Base-by-base conservation (phyloP, 2,888 invertebrate genomes). In the Homarus gammarus region DNA sequence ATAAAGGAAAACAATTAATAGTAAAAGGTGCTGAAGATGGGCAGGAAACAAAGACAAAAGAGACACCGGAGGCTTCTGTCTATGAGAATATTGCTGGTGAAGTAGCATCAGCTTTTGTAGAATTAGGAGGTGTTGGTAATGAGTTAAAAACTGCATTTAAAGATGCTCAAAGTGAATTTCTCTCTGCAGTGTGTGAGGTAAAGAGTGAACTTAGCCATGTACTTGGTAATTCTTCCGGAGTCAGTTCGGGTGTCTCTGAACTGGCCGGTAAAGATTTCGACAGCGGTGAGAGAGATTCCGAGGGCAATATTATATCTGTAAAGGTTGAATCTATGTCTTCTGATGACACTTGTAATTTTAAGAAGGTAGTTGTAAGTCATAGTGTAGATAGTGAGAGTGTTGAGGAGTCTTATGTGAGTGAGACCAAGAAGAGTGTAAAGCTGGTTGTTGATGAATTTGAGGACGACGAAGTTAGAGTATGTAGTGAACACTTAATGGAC, bases 81-180 rank as follows among this genome's bases (percentile, higher is more conserved):
- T 38, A 82, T n/a, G 27, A 51, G n/a, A 49, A 61, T 82, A 70
- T 79, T 77, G 70, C 83, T 40, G 51, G 78, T 78, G 84, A 83
- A 51, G 78, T 78, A 18, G 85, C 40, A 36, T 77, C 85, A 22
- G 78, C 33, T 8, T 86, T 78, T 44, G 49, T 49, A 8, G 86
- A 86, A 18, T n/a, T 89, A 44, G 79, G 51, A 51, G 40, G 77
- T 78, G 84, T 75, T 84, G 40, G 75, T 36, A 84, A 31, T 81
- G 88, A 89, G 36, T 49, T 88, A 18, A 84, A 84, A 56, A 70
- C 64, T 64, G 78, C 84, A 84, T 77, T 89, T 78, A 84, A 61
- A 78, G 84, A 84, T 84, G 84, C 70, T 70, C 84, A 89, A 64
- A 70, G 70, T 84, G 88, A 89, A 89, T 40, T 78, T 38, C 33